A percentile compares a stretch with the other conserved stretches of the same genome.
Conservation (phyloP, 1,140 invertebrate species). For the Philopotamus ludificatus region DNA sequence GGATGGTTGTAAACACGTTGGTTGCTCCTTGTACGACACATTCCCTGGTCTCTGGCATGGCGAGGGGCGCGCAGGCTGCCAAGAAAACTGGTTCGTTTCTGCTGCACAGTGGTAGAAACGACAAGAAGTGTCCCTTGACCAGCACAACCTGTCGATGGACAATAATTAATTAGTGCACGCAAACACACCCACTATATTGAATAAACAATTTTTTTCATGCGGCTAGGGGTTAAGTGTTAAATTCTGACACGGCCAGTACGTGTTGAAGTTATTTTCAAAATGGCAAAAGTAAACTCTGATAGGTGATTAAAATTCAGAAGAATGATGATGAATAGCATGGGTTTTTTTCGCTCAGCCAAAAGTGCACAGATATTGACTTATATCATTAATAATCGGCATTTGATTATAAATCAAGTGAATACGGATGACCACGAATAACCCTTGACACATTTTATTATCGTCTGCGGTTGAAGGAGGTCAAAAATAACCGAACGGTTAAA, state of each 20-base stretch:
- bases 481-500: too few species aligned
- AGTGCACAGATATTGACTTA: neutral
- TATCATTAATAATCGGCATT: neutral
- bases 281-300: neutral
- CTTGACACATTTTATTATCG: neutral
- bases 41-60: constrained; percentile 90
- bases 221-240: too few species aligned
- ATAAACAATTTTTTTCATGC: too few species aligned
- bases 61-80: constrained; percentile 89
- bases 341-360: neutral
- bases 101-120: constrained; percentile 83
- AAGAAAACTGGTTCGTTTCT: constrained; percentile 92
- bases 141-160: constrained; percentile 86
- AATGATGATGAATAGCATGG: neutral
- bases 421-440: neutral
- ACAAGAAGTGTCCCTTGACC: constrained; percentile 88
- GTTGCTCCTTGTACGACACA: constrained; percentile 91
- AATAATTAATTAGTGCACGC: too few species aligned
- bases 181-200: too few species aligned
- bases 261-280: neutral
- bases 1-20: constrained; percentile 91
- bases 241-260: too few species aligned
- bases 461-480: too few species aligned
- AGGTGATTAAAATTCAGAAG: neutral
- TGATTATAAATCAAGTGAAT: neutral